phyloP scores from a whole-genome alignment of 2,797 vertebrate species.

The Fratercula arctica region DNA sequence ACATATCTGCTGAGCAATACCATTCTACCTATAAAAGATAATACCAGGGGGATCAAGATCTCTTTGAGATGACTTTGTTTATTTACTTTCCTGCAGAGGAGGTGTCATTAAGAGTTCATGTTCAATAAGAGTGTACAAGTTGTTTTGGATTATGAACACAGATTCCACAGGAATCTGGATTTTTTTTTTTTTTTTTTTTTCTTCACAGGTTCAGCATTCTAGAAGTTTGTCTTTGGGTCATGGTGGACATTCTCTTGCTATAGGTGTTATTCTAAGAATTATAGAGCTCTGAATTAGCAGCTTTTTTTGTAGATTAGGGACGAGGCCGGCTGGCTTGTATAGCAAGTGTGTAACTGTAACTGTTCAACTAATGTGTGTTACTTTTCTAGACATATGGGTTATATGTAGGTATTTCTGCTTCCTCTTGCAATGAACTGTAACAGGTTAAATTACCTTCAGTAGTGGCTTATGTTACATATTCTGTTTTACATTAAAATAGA shows the following conservation, averaged over 20 bases:
- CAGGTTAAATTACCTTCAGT: background rate
- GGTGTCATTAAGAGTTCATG: background rate
- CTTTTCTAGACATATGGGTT: background rate
- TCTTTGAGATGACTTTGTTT: constrained; percentile 45
- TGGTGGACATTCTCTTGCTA: background rate
- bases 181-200: background rate
- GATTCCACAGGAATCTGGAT: background rate
- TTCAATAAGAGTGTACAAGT: background rate
- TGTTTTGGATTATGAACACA: background rate
- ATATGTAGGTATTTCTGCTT: background rate
- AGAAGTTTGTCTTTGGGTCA: background rate
- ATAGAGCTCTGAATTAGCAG: background rate
- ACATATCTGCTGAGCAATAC: constrained; percentile 10
- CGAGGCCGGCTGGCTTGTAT: accelerated
- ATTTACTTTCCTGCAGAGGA: background rate
- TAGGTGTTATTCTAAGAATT: background rate
- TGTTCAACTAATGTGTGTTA: accelerated
- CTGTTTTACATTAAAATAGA: background rate
- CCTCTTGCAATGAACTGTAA: background rate
- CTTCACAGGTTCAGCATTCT: background rate
- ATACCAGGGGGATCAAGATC: background rate
- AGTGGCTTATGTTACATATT: background rate
- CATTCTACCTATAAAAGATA: background rate
- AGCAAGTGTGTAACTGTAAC: background rate
- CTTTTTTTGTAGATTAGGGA: background rate